These are phyloP conservation scores for Bufo bufo DNA, from an alignment of 2,113 vertebrate species.

Conservation along the genomic window DNA sequence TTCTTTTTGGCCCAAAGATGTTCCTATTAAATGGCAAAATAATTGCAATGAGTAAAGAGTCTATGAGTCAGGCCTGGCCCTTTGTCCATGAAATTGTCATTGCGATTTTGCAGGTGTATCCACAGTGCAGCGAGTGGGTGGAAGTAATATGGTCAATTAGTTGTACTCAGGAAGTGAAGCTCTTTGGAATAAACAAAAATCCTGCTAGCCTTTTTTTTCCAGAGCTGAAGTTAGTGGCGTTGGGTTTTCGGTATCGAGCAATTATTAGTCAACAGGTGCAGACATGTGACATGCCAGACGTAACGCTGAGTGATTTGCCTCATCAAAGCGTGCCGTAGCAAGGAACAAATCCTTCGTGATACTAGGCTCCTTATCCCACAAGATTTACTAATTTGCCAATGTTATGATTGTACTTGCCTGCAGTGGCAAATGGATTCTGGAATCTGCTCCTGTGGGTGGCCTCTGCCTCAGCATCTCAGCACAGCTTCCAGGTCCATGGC, in stretches of 20 bases:
- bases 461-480: too few species aligned
- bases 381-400: neutral
- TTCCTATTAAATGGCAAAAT: neutral
- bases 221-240: neutral
- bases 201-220: neutral
- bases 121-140: conserved; percentile 1
- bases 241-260: conserved; percentile 5
- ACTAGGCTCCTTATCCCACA: neutral
- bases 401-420: neutral
- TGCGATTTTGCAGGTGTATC: conserved; percentile 16
- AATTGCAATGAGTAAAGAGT: neutral
- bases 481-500: neutral
- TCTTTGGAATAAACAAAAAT: neutral
- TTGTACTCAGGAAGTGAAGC: conserved; percentile 5
- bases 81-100: neutral
- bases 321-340: neutral
- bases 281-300: neutral
- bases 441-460: neutral
- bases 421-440: neutral
- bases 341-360: neutral
- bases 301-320: neutral
- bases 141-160: conserved; percentile 38
- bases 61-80: neutral
- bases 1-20: neutral
- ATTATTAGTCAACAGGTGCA: conserved; percentile 9